Evolutionary conservation across 2,113 vertebrate genomes (phyloP), one percentile per base, ranked within the genome.

Genomic region (Barnardius zonarius): DNA sequence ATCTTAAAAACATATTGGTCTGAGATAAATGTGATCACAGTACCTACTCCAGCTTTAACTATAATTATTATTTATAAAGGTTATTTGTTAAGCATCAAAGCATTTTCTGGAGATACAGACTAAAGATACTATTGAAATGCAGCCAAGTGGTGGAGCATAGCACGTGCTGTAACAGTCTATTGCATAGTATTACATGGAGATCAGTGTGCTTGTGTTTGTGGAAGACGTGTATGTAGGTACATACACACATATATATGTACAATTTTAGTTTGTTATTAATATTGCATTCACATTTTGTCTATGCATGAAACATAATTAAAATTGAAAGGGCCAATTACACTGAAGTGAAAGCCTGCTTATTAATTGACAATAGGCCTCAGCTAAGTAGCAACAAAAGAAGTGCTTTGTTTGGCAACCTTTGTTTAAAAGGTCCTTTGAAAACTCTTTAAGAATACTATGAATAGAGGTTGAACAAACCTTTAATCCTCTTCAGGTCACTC

Each of bases 341-440:
- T 41, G 95, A 92, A 96, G 90, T 95, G 97, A 97, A 98, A 97
- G 96, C 73, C 94, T 77, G 62, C 94, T 93, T 97, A 97, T 92
- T 91, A 88, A 90, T 97, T 92, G 90, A 98, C 97, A 98, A 97
- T 97, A 93, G 91, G 64, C 77, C 89, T 93, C 92, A 83, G 91
- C 96, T 94, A 96, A 96, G 98, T 88, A 97, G 94, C 94, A 97
- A 94, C 94, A 97, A 96, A 98, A 98, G 95, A 95, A 96, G 89
- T 88, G 96, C 97, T 98, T 98, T 97, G 96, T 97, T 96, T 96
- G 92, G 95, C 96, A 95, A 96, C 94, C 97, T 98, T 98, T 98
- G 97, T 98, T 96, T 90, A 84, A 81, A 95, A 93, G 85, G 85
- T 83, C 95, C 88, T 97, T 97, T 93, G 94, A 96, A 96, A 91